These are phyloP conservation scores for Myripristis jacobus DNA, from an alignment of 2,797 vertebrate species.

Conservation along the genomic window DNA sequence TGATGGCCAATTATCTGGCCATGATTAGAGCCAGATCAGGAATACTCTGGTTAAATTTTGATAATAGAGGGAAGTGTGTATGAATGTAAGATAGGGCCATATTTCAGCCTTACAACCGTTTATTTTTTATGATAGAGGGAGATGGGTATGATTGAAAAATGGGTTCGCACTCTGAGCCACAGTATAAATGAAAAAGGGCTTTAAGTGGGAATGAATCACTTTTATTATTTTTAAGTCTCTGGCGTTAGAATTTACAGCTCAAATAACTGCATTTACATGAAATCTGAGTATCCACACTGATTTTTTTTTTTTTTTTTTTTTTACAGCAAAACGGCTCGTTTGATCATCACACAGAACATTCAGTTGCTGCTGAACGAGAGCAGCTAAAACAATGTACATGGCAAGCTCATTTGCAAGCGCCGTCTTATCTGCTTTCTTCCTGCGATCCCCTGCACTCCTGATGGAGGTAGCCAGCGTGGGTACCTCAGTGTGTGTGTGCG, in stretches of 20 bases:
- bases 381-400: neutral
- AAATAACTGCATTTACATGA: neutral
- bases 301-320: no score
- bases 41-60: conserved; percentile 29
- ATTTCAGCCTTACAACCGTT: neutral
- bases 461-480: neutral
- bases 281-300: neutral
- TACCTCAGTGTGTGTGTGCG: conserved; percentile 28
- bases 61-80: conserved; percentile 22
- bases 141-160: no score
- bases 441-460: neutral
- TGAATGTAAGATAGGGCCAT: conserved; percentile 2
- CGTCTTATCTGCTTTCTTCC: conserved; percentile 3
- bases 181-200: neutral
- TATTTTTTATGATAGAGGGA: neutral
- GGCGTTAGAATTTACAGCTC: neutral
- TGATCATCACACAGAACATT: neutral
- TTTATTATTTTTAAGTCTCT: neutral
- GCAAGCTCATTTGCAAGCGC: conserved; percentile 1
- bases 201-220: neutral
- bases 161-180: no score
- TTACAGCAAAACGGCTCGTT: conserved; percentile 13
- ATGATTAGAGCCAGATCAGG: conserved; percentile 65
- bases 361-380: conserved; percentile 19
- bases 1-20: conserved; percentile 68